phyloP scores from a whole-genome alignment of 2,888 invertebrate genomes.

The Dascillus cervinus region DNA sequence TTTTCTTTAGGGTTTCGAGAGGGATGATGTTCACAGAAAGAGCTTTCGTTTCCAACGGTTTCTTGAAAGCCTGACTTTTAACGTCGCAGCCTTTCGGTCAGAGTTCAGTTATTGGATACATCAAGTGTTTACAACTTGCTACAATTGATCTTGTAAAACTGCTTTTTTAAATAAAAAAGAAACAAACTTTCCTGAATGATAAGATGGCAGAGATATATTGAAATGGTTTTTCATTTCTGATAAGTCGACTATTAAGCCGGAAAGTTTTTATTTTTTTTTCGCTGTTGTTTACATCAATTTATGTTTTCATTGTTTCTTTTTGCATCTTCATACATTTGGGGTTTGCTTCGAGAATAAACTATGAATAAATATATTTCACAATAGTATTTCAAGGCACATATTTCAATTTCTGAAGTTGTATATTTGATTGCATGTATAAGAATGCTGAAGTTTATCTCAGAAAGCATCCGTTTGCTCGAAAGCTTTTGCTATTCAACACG shows the following conservation, averaged over 20 bases:
- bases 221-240: no score
- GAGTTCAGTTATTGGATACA: constrained; percentile 25
- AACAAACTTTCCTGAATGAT: no score
- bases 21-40: no score
- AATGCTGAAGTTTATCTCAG: constrained; percentile 30
- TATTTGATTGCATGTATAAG: constrained; percentile 32
- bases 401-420: constrained; percentile 33
- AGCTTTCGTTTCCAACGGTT: constrained; percentile 6
- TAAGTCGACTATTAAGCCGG: no score
- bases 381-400: constrained; percentile 26
- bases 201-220: no score
- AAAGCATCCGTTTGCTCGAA: constrained; percentile 29
- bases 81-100: constrained; percentile 23
- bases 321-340: no score
- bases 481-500: constrained; percentile 26
- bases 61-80: constrained; percentile 19
- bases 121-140: constrained; percentile 32
- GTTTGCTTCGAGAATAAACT: no score
- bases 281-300: no score
- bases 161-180: no score
- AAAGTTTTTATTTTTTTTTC: no score
- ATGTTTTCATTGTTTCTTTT: no score
- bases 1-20: no score
- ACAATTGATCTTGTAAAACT: constrained; percentile 28
- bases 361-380: constrained; percentile 13